Evolutionary conservation across 1,140 invertebrate species (phyloP).

Genomic region (Triops longicaudatus): DNA sequence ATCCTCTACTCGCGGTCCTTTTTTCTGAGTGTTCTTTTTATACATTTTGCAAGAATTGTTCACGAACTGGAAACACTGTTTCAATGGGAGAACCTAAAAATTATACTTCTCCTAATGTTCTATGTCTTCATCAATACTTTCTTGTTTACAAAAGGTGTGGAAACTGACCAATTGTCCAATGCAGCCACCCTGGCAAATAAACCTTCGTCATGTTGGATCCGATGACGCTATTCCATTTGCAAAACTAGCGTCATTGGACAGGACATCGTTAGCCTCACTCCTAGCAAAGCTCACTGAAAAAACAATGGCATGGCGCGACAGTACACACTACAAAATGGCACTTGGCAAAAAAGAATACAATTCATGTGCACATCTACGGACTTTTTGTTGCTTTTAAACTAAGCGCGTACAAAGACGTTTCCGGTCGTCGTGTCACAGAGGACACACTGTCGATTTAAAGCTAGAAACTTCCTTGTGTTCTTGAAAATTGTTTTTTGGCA

Average conservation of each 20-base stretch:
- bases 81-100: background rate
- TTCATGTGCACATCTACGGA: background rate
- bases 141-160: background rate
- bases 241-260: no score
- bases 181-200: no score
- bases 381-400: background rate
- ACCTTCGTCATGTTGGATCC: no score
- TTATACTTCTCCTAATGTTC: background rate
- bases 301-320: constrained; percentile 3
- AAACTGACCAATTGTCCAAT: no score
- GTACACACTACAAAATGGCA: constrained; percentile 1
- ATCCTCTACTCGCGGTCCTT: background rate
- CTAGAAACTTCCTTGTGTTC: background rate
- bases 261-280: background rate
- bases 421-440: background rate
- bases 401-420: background rate
- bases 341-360: background rate
- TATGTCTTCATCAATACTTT: background rate
- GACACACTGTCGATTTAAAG: background rate
- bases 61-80: background rate
- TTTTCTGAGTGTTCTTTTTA: background rate
- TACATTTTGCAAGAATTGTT: background rate
- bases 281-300: constrained; percentile 13
- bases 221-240: no score
- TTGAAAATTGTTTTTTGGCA: background rate